Evolutionary conservation across 2,113 vertebrate species (phyloP), one percentile per base, ranked within the genome.

Genomic region (Serranochromis macrocephalus): DNA sequence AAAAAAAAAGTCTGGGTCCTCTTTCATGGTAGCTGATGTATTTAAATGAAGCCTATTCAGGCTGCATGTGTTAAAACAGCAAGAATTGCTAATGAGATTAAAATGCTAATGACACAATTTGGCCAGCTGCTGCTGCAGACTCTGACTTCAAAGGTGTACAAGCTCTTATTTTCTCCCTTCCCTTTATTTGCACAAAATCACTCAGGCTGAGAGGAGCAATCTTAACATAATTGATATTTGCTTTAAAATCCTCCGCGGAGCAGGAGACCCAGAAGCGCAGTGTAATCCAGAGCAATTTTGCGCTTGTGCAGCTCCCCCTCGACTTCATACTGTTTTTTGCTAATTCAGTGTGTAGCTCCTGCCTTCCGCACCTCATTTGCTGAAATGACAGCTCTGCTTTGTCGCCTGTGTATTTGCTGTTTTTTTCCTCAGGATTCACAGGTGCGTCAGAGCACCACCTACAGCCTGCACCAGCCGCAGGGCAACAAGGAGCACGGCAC

Each of bases 401-500:
- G 73, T 51, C 0, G 17, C 7, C 42, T 26, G 16, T 33, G 80
- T 66, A 38, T 49, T 38, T 66, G 61, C 10, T 38, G 33, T 66
- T 38, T 68, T 13, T 80, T 24, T 24, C 53, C 42, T 21, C 83
- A 99, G 99, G 99, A 99, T 88, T 97, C 98, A 7, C 99, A 99
- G 91, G 94, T 98, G 87, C 97, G 98, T 17, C 99, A 98, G 95
- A 98, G 97, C 90, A 96, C 97, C 88, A 97, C 98, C 36, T 99
- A 99, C 90, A 99, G 98, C 94, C 96, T 99, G 79, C 99, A 99
- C 85, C 99, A 99, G 93, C 99, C 98, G 13, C 99, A 99, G 96
- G 99, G 99, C 33, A 99, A 99, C 96, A 99, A 99, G 89, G 99
- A 99, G 3, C 99, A 99, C 0, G 99, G 99, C 87, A 99, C 98